These are phyloP conservation scores for Oplegnathus fasciatus DNA, from an alignment of 2,113 vertebrate species.

Conservation along the genomic window DNA sequence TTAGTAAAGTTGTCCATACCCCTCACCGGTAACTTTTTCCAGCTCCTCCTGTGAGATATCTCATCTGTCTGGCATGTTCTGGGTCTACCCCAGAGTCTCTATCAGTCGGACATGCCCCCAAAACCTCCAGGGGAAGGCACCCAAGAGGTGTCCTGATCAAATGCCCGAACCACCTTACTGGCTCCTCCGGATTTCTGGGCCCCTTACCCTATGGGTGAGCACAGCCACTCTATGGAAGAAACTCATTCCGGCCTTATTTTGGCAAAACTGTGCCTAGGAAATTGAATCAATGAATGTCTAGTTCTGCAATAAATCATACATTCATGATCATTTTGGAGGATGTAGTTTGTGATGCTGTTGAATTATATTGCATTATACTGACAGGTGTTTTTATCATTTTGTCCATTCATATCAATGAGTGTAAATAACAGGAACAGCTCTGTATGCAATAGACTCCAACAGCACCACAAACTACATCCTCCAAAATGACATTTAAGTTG, in stretches of 20 bases:
- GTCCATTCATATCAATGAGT: too few species aligned
- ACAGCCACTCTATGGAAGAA: not conserved
- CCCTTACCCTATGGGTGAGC: not conserved
- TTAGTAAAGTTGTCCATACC: not conserved
- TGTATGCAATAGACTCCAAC: too few species aligned
- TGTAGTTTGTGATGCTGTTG: too few species aligned
- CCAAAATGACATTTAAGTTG: too few species aligned
- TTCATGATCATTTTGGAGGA: too few species aligned
- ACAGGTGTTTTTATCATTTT: too few species aligned
- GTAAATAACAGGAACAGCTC: too few species aligned
- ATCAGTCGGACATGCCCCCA: not conserved
- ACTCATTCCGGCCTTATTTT: not conserved
- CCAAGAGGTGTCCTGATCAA: not conserved
- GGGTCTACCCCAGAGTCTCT: not conserved
- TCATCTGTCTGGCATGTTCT: not conserved
- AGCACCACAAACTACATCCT: too few species aligned
- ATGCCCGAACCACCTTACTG: not conserved
- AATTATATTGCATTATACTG: too few species aligned
- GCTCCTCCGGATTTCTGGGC: not conserved
- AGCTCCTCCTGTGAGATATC: not conserved
- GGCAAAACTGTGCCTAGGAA: not conserved
- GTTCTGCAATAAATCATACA: too few species aligned
- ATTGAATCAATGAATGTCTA: too few species aligned
- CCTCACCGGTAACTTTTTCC: not conserved
- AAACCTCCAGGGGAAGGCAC: not conserved